Evolutionary conservation across 2,113 vertebrate genomes (phyloP).

Genomic region (Promerops cafer): DNA sequence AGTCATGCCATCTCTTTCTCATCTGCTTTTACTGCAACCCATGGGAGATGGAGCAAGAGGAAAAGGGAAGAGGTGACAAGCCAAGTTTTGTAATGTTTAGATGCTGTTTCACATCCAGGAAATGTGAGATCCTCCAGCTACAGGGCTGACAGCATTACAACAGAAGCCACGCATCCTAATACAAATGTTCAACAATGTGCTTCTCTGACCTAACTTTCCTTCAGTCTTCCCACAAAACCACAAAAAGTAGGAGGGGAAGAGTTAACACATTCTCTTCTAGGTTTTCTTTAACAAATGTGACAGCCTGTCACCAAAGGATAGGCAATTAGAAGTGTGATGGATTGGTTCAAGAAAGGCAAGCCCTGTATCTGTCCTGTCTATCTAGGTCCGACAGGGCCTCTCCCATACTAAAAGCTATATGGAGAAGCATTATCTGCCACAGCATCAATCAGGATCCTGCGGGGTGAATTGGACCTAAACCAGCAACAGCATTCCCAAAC

Average conservation of each 20-base stretch:
- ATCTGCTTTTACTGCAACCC: background rate
- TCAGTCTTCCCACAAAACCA: conserved; percentile 47
- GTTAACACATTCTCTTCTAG: background rate
- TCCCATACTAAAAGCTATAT: background rate
- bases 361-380: background rate
- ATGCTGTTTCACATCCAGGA: conserved; percentile 9
- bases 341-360: background rate
- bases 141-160: background rate
- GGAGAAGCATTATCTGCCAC: background rate
- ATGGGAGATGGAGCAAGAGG: background rate
- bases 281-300: background rate
- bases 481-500: background rate
- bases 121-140: background rate
- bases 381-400: background rate
- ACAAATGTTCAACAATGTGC: background rate
- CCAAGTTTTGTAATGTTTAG: background rate
- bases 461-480: background rate
- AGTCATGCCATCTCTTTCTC: background rate
- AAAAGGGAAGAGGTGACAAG: background rate
- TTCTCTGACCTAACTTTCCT: conserved; percentile 13
- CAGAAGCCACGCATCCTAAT: background rate
- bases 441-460: background rate
- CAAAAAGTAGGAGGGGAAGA: background rate
- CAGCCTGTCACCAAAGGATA: background rate
- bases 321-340: background rate